phyloP scores from a whole-genome alignment of 2,113 vertebrate species.

The Ciconia maguari region DNA sequence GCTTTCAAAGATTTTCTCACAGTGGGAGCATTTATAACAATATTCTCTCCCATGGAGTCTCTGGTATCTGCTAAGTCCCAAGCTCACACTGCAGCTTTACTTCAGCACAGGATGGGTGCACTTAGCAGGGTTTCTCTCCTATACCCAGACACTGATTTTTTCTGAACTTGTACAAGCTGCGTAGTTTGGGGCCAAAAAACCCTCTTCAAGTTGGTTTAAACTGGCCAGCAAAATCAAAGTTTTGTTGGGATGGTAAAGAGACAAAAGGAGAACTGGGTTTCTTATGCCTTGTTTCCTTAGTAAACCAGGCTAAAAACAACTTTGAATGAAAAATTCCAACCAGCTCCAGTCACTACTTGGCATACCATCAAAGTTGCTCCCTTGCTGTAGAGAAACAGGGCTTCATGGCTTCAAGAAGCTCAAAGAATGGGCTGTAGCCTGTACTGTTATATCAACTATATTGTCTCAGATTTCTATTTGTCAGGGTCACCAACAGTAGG shows the following conservation, averaged over 20 bases:
- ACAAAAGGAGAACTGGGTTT: background rate
- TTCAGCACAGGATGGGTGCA: background rate
- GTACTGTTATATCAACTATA: background rate
- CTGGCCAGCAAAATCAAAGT: background rate
- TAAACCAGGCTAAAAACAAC: slow-evolving; percentile 15
- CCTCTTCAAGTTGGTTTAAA: background rate
- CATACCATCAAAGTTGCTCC: background rate
- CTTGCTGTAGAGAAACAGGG: background rate
- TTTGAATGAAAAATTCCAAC: slow-evolving; percentile 51
- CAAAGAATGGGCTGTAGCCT: background rate
- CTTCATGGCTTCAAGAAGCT: background rate
- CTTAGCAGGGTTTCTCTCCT: background rate
- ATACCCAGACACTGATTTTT: background rate
- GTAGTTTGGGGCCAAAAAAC: background rate
- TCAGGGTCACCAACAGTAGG: background rate
- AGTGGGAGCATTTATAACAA: background rate
- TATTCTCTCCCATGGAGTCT: background rate
- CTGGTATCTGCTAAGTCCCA: background rate
- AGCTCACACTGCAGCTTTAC: background rate
- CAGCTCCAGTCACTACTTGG: slow-evolving; percentile 28
- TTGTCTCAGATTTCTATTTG: background rate
- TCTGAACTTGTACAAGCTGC: background rate
- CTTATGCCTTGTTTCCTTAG: background rate
- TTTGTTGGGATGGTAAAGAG: background rate
- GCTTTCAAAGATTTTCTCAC: background rate